A percentile compares a stretch with the other conserved stretches of the same genome.
Evolutionary conservation across 2,888 invertebrate species (phyloP).

Genomic region (Zaprionus bogoriensis): DNA sequence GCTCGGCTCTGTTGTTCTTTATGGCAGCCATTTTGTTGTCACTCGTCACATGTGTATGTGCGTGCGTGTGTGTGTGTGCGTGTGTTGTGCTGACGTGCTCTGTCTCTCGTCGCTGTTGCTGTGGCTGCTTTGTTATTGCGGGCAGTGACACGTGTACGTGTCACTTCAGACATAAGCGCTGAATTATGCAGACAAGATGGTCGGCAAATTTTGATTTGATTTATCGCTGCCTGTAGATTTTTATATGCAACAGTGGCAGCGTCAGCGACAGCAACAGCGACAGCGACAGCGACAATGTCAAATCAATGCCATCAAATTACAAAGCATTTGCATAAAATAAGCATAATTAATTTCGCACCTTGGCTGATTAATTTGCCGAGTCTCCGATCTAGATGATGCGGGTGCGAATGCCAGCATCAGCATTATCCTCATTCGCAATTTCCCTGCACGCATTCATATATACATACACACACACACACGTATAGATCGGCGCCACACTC

Average conservation of each 20-base stretch:
- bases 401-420: conserved; percentile 3
- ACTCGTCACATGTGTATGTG: conserved; percentile 14
- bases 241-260: conserved; percentile 12
- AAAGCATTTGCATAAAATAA: conserved; percentile 62
- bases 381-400: conserved; percentile 13
- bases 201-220: conserved; percentile 58
- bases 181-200: conserved; percentile 66
- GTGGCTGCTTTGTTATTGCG: conserved; percentile 45
- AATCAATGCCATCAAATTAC: conserved; percentile 71
- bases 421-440: conserved; percentile 24
- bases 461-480: neutral
- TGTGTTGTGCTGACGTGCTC: neutral
- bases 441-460: conserved; percentile 5
- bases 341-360: conserved; percentile 68
- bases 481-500: neutral
- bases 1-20: conserved; percentile 41
- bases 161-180: conserved; percentile 53
- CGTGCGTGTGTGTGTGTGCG: neutral
- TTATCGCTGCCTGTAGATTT: conserved; percentile 53
- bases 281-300: conserved; percentile 38
- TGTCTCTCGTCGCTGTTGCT: conserved; percentile 1
- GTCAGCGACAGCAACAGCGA: neutral
- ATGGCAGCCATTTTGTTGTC: conserved; percentile 39
- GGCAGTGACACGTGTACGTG: conserved; percentile 68
- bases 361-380: conserved; percentile 44